Conservation (phyloP, 2,113 vertebrate species). For the Phycodurus eques region DNA sequence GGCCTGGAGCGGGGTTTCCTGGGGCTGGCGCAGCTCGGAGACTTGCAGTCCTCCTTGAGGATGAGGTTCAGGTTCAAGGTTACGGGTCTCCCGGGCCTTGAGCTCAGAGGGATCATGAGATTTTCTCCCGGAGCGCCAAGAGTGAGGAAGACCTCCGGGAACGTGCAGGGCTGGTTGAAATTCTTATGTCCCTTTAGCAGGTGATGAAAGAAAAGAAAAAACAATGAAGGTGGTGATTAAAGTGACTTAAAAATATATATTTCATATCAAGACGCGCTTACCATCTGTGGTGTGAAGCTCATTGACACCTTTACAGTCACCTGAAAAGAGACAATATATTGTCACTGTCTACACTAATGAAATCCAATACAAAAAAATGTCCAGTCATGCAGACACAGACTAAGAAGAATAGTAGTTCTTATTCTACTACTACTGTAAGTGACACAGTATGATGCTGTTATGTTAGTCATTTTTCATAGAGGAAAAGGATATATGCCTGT, state of each 20-base stretch:
- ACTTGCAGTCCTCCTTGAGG: constrained; percentile 46
- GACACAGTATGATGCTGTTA: no score
- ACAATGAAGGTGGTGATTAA: no score
- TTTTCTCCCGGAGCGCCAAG: constrained; percentile 63
- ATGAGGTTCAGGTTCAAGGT: constrained; percentile 65
- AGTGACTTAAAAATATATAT: background rate
- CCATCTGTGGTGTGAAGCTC: constrained; percentile 66
- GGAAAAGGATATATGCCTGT: no score
- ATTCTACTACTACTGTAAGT: no score
- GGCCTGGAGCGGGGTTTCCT: constrained; percentile 37
- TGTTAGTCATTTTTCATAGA: no score
- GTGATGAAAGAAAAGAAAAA: background rate
- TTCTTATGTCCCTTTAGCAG: constrained; percentile 34
- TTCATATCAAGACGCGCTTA: constrained; percentile 23
- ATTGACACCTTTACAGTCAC: constrained; percentile 66
- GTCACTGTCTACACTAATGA: background rate
- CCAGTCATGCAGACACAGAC: background rate
- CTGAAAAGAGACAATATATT: constrained; percentile 34
- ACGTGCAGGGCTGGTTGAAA: constrained; percentile 23
- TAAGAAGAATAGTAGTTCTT: background rate
- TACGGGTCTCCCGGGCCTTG: constrained; percentile 44
- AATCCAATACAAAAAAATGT: background rate
- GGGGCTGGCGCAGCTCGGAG: constrained; percentile 33
- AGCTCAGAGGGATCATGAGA: constrained; percentile 65
- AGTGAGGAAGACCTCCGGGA: constrained; percentile 69